Evolutionary conservation across 2,797 vertebrate genomes (phyloP), one percentile per base, ranked within the genome.

Genomic region (Acanthis flammea): DNA sequence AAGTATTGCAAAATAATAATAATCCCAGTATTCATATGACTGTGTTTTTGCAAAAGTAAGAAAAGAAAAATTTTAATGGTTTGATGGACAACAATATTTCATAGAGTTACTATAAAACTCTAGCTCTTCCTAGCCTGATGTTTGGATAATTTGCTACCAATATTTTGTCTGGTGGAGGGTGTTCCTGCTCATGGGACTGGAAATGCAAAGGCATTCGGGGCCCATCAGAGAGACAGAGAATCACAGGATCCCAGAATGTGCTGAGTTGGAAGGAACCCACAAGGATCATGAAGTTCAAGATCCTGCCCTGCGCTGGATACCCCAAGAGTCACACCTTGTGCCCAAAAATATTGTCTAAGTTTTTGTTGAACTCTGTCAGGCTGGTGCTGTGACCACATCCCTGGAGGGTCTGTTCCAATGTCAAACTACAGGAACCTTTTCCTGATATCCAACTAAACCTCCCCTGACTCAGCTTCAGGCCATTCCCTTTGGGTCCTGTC

Each of bases 141-240:
- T 67, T 41, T 65, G 50, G 39, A 61, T n/a, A 57, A 42, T 42
- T 42, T 42, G 41, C 18, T 42, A 42, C 17, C 41, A 42, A 22
- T 1, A 4, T 31, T 4, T 1, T 31, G 17, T 51, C 9, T 23
- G 7, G 12, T 47, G 17, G 14, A 73, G 2, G 3, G 7, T n/a
- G 5, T 63, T 12, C 10, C 9, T 1, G 0, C 22, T 62, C 9
- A 42, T 0, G 3, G 16, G 25, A 72, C 9, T 3, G 2, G 63
- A 63, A 28, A 7, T 25, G 5, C 18, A 74, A 67, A 75, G 15
- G 31, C 37, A 33, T 50, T 89, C 0, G 0, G 10, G 35, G 33
- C 4, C 28, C 2, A 2, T 1, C 3, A 23, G 23, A 13, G 13
- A 6, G 13, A 5, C 10, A 13, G 4, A 60, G 4, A 85, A 51